Percentiles rank a stretch among this genome's conserved stretches.
phyloP scores from a whole-genome alignment of 2,797 vertebrate species.

The Cynodonichthys magdalenae region DNA sequence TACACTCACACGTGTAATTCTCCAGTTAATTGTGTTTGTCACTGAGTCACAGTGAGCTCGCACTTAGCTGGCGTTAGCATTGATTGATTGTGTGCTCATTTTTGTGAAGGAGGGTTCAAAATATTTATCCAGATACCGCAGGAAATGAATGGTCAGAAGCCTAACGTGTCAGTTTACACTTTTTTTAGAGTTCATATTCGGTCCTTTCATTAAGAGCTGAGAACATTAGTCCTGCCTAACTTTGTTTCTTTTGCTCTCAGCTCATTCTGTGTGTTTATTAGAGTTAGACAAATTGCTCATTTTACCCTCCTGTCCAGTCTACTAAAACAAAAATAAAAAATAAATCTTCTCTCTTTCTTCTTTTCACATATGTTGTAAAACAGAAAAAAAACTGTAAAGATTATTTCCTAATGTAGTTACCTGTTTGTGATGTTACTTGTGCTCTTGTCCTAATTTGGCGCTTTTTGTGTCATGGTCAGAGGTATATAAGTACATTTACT shows the following conservation, averaged over 20 bases:
- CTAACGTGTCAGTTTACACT: conserved; percentile 72
- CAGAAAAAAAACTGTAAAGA: too few relatives aligned
- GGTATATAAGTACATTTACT: too few relatives aligned
- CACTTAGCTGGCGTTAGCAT: conserved; percentile 61
- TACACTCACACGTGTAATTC: conserved; percentile 23
- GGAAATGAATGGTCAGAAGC: conserved; percentile 72
- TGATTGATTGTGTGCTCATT: conserved; percentile 73
- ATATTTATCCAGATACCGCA: conserved; percentile 77
- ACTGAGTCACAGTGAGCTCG: conserved; percentile 61
- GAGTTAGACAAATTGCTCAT: conserved; percentile 6
- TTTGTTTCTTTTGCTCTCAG: conserved; percentile 57
- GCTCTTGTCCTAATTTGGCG: too few relatives aligned
- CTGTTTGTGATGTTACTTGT: too few relatives aligned
- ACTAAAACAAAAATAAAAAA: not conserved
- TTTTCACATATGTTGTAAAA: too few relatives aligned
- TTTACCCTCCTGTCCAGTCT: not conserved
- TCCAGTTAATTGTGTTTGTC: conserved; percentile 64
- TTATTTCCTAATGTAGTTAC: too few relatives aligned
- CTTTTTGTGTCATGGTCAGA: too few relatives aligned
- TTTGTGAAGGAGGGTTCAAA: conserved; percentile 73
- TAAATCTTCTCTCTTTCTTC: too few relatives aligned
- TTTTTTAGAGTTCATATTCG: conserved; percentile 54
- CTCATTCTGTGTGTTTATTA: conserved; percentile 34
- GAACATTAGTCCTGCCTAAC: conserved; percentile 45
- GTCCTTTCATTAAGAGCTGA: conserved; percentile 52